Base-by-base conservation (phyloP, 2,797 vertebrate genomes). In the Geotrypetes seraphini region DNA sequence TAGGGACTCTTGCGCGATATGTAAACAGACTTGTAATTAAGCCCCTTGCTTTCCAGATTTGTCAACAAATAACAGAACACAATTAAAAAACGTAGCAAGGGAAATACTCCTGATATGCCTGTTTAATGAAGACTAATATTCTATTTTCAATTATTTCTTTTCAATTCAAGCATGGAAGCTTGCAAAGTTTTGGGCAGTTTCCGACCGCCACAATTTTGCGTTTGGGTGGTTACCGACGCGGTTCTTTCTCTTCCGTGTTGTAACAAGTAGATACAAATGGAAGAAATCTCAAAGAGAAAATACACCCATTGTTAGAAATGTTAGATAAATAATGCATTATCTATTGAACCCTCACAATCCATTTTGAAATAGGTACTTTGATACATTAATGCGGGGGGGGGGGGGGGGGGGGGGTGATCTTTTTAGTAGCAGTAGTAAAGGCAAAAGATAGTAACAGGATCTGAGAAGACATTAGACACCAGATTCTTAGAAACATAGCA, bases 11-110 rank as follows among this genome's bases (percentile, higher is more conserved):
- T 3, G 31, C 57, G 31, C 10, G 30, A 16, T 50, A 21, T 40
- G 11, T 57, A 55, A 44, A 3, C 19, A 22, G 25, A 42, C 31
- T 22, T 31, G 33, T 41, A 53, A 60, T 70, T 51, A 53, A 61
- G 56, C 15, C 35, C 37, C 52, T 50, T 30, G 11, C 6, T 47
- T 66, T 62, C 43, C 35, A 44, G 64, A 55, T 26, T 38, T 47
- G 28, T 42, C 45, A 53, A 35, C 21, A 53, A 48, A 12, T 33
- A 52, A 54, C 41, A 15, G 10, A 56, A 28, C 48, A 11, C 16
- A 33, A 36, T 47, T 49, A 45, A 28, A 53, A 39, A 53, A n/a
- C n/a, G 32, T 39, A 49, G 45, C 35, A 25, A 24, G 25, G 34
- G 23, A 28, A 51, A 15, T 17, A 13, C 16, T 47, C 17, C 29